Base-by-base conservation (phyloP, 2,797 vertebrate genomes). In the Dendrocincla fuliginosa region DNA sequence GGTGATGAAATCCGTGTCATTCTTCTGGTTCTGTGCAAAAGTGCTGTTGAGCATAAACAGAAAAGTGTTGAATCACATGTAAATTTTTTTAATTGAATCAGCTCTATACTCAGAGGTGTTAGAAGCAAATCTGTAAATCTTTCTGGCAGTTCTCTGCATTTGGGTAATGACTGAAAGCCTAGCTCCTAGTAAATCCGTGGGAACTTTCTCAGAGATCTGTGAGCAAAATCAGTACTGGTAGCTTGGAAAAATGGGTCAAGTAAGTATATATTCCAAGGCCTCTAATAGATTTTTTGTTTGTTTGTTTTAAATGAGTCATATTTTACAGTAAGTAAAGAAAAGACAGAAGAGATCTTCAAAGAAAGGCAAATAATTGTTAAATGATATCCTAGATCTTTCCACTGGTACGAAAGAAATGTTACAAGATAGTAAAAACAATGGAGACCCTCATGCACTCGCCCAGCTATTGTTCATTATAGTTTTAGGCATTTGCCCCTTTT, bases 51-150 rank as follows among this genome's bases (percentile, higher is more conserved):
- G 16, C n/a, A 91, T 56, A 87, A 93, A 81, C 37, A 80, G 24
- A 71, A 23, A 86, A 57, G 3, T 67, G 19, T 41, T 77, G 53
- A 91, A 68, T 80, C 82, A 86, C 18, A 44, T 3, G 0, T 27
- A 69, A 24, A 78, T 75, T 80, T 79, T 94, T 94, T 87, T 78
- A 79, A 92, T 25, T 75, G 44, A 94, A 86, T 95, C 61, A 71
- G 9, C 19, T 83, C 22, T 81, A 4, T 50, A 17, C n/a, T 64
- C 65, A 77, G 39, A 57, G 5, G 52, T 57, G 9, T 53, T 80
- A 53, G 39, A 14, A 56, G 49, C 8, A 81, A 80, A 92, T 64
- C 33, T 74, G 37, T 79, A 78, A 74, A 78, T 63, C 53, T 87
- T 74, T 70, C 33, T 57, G 49, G 16, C 32, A 47, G 14, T 47